Evolutionary conservation across 1,140 invertebrate genomes (phyloP).

Genomic region (Oppia nitens): DNA sequence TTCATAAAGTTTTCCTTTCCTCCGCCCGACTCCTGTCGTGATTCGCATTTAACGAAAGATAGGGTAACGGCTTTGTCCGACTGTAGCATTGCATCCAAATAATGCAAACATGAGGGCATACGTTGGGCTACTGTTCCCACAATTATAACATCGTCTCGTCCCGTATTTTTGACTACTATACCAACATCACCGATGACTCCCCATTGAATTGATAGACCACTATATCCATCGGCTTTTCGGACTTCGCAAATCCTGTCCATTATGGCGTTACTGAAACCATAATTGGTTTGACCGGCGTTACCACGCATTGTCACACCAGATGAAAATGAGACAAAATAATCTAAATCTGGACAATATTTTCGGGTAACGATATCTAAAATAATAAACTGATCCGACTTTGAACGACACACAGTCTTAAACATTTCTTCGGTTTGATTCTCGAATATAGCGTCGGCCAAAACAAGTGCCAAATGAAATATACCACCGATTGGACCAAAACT

Average conservation of each 20-base stretch:
- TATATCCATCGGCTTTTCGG: constrained; percentile 41
- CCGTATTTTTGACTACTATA: constrained; percentile 66
- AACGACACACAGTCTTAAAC: constrained; percentile 45
- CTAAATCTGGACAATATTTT: constrained; percentile 50
- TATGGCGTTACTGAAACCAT: constrained; percentile 80
- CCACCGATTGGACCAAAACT: constrained; percentile 63
- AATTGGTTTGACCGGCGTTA: constrained; percentile 84
- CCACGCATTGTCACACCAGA: constrained; percentile 81
- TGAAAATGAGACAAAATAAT: constrained; percentile 85
- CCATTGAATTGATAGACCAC: constrained; percentile 78
- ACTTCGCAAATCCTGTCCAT: constrained; percentile 66
- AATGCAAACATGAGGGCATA: constrained; percentile 65
- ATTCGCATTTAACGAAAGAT: constrained; percentile 37
- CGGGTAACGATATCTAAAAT: constrained; percentile 55
- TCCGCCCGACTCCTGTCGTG: constrained; percentile 28
- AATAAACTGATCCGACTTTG: constrained; percentile 45
- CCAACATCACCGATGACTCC: constrained; percentile 95
- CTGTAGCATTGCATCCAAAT: constrained; percentile 72
- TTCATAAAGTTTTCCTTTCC: constrained; percentile 24
- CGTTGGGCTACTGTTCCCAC: constrained; percentile 83
- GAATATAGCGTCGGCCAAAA: constrained; percentile 62
- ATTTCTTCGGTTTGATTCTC: constrained; percentile 65
- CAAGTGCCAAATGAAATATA: constrained; percentile 81
- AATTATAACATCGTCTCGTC: constrained; percentile 72
- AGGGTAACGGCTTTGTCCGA: constrained; percentile 7